Conservation (phyloP, 2,888 invertebrate genomes). For the Lymantria dispar region DNA sequence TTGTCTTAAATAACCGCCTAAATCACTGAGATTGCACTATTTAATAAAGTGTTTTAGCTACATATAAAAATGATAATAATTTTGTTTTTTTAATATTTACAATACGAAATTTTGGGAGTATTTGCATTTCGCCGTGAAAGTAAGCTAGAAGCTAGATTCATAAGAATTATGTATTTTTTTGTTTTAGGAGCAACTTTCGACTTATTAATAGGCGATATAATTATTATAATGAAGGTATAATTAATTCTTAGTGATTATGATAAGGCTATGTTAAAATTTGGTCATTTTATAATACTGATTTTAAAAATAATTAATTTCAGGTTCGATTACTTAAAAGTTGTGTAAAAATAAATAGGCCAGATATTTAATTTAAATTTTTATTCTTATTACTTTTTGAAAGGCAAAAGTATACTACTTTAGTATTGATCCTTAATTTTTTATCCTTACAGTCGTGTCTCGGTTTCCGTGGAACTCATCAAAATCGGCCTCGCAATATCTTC, state of each 20-base stretch:
- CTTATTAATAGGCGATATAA: not conserved
- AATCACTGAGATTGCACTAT: constrained; percentile 36
- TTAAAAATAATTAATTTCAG: too few relatives aligned
- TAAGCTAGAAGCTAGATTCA: not conserved
- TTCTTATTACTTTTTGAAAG: too few relatives aligned
- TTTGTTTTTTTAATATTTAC: not conserved
- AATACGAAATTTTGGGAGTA: not conserved
- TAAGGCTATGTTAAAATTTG: not conserved
- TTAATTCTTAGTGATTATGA: not conserved
- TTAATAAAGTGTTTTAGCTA: not conserved
- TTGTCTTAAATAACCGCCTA: constrained; percentile 37
- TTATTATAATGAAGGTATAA: not conserved
- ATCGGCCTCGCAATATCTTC: too few relatives aligned
- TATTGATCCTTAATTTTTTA: too few relatives aligned
- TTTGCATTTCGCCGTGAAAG: not conserved
- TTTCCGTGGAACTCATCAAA: too few relatives aligned
- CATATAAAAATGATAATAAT: not conserved
- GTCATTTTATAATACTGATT: not conserved
- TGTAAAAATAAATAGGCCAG: too few relatives aligned
- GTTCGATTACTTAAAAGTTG: too few relatives aligned
- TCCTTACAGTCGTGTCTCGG: too few relatives aligned
- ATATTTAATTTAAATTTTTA: too few relatives aligned
- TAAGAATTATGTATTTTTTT: not conserved
- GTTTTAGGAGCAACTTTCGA: not conserved
- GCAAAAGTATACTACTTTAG: too few relatives aligned